These are phyloP conservation scores for Diadumene lineata DNA, from an alignment of 92 coral and sea anemone species.

Conservation along the genomic window DNA sequence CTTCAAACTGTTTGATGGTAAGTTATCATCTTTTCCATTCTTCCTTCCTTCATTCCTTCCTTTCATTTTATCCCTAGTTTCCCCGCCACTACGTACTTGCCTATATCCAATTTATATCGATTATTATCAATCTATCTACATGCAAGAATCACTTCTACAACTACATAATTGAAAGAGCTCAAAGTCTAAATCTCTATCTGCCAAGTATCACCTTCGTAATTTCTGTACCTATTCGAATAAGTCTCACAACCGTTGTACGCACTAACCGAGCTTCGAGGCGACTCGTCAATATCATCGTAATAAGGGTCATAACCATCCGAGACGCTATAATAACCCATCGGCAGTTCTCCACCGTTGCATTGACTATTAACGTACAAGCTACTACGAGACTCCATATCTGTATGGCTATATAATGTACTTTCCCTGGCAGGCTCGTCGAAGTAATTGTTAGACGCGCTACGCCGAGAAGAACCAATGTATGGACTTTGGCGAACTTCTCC, in stretches of 20 bases:
- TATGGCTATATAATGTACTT: neutral
- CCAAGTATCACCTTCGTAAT: constrained; percentile 15
- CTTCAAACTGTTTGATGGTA: no score
- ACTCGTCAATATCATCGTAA: neutral
- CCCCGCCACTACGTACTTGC: no score
- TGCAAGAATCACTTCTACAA: neutral
- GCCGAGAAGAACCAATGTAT: neutral
- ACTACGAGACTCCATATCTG: neutral
- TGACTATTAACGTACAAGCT: neutral
- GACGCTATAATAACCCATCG: neutral
- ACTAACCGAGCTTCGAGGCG: neutral
- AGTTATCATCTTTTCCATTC: no score
- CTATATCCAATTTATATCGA: neutral
- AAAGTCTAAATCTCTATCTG: constrained; percentile 13
- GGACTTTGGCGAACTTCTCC: neutral
- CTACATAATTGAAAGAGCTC: neutral
- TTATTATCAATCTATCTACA: no score
- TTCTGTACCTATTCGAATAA: neutral
- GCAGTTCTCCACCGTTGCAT: constrained; percentile 4
- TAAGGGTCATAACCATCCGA: neutral
- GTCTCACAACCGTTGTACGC: neutral
- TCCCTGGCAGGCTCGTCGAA: neutral
- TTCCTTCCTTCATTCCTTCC: no score
- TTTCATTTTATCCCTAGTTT: no score
- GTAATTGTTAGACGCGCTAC: neutral